Evolutionary conservation across 2,797 vertebrate species (phyloP), one percentile per base, ranked within the genome.

Genomic region (Gambelia wislizenii): DNA sequence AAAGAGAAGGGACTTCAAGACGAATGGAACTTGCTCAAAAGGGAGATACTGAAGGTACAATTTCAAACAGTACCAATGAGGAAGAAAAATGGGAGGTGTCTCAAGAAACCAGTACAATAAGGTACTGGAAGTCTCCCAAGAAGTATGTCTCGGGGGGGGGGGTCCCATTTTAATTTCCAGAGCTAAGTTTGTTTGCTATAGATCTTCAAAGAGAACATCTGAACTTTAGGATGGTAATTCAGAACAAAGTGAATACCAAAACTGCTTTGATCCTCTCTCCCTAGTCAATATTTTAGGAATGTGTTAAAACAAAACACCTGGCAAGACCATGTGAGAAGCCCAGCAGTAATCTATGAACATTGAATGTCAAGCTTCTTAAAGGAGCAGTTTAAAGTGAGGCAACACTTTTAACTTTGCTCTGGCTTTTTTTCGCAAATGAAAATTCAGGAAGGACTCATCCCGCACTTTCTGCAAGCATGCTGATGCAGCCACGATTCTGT

Each of bases 291-390:
- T 39, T 91, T 91, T 95, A 72, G 7, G 10, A 83, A 59, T n/a
- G 25, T 27, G 88, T 88, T 90, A 83, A 80, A 93, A 94, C 83
- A 52, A 86, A 91, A 81, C 59, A 75, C 47, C 86, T 85, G 83
- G 77, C 39, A 89, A 1, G 77, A 83, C 22, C 67, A 76, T 83
- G 82, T 79, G 86, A 6, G 1, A 90, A 94, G 86, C 36, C 0
- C 4, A 83, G 1, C 47, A 82, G 76, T 42, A 81, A 0, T 22
- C 1, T 87, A 39, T 83, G 90, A 88, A 81, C 1, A 83, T 33
- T 25, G 77, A 76, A 67, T 33, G 10, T 67, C 64, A 67, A 61
- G 0, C 2, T 76, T 88, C 54, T 87, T 1, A 75, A 87, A 92
- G 79, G 61, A 74, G 7, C 18, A 88, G 14, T 4, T 85, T 39